phyloP scores from a whole-genome alignment of 2,113 vertebrate genomes.

The Mellivora capensis region DNA sequence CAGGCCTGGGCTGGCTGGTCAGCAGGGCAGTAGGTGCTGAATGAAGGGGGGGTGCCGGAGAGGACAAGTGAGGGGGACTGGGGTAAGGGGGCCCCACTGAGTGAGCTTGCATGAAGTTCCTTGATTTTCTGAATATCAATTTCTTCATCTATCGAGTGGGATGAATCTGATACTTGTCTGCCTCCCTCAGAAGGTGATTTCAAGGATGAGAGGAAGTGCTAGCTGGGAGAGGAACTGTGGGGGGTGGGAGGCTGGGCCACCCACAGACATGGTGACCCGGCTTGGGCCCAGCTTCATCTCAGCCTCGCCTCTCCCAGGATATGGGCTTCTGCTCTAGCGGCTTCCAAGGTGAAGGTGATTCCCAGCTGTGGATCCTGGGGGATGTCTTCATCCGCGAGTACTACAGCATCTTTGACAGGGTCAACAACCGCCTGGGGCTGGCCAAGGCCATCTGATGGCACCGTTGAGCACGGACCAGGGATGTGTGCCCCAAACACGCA shows the following conservation, averaged over 20 bases:
- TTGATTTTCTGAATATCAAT: not conserved
- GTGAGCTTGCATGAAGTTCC: not conserved
- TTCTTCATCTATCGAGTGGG: not conserved
- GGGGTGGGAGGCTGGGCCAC: not conserved
- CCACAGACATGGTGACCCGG: rapidly evolving
- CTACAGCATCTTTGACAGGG: conserved; percentile 82
- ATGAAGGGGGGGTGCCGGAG: not conserved
- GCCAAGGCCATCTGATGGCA: conserved; percentile 73
- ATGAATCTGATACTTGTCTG: not conserved
- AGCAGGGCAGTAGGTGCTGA: not conserved
- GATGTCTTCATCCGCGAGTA: conserved; percentile 81
- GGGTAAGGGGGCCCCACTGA: not conserved
- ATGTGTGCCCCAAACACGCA: not conserved
- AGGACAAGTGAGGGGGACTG: not conserved
- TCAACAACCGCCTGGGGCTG: conserved; percentile 77
- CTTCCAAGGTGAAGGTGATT: conserved; percentile 67
- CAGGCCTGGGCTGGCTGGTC: rapidly evolving
- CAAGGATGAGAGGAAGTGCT: not conserved
- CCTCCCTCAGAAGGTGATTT: not conserved
- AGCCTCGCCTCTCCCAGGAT: not conserved
- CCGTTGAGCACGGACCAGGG: rapidly evolving
- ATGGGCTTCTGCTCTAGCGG: conserved; percentile 66
- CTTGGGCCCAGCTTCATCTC: not conserved
- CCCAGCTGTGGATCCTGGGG: conserved; percentile 80
- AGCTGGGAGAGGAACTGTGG: rapidly evolving